Conservation (phyloP, 1,140 invertebrate species). For the Ostrea denselamellosa region DNA sequence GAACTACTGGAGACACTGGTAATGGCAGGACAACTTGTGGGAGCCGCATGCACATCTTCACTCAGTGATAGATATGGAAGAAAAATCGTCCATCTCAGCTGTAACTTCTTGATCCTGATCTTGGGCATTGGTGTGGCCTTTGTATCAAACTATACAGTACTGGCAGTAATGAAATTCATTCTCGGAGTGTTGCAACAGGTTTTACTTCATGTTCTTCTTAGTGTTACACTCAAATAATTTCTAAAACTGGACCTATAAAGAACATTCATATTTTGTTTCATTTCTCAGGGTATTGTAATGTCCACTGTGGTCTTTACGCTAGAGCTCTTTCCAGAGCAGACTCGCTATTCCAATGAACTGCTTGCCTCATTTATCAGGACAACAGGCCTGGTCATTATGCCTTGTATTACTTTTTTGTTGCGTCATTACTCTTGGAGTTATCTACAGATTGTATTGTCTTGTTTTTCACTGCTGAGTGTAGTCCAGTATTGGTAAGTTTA, state of each 20-base stretch:
- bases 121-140: neutral
- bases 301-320: neutral
- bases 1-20: conserved; percentile 87
- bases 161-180: conserved; percentile 9
- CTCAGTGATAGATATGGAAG: conserved; percentile 78
- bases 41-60: conserved; percentile 87
- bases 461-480: neutral
- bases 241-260: neutral
- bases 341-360: neutral
- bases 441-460: conserved; percentile 14
- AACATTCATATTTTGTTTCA: neutral
- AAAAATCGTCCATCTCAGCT: conserved; percentile 45
- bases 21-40: conserved; percentile 86
- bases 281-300: conserved; percentile 20
- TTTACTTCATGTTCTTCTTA: neutral
- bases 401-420: conserved; percentile 23
- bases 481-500: conserved; percentile 40
- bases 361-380: neutral
- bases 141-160: neutral
- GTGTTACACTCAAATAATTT: too few relatives aligned
- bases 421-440: conserved; percentile 18
- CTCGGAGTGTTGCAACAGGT: conserved; percentile 11
- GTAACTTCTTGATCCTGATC: neutral
- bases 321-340: neutral
- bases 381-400: neutral